Base-by-base conservation (phyloP, 1,140 invertebrate genomes). In the Macrobrachium nipponense region DNA sequence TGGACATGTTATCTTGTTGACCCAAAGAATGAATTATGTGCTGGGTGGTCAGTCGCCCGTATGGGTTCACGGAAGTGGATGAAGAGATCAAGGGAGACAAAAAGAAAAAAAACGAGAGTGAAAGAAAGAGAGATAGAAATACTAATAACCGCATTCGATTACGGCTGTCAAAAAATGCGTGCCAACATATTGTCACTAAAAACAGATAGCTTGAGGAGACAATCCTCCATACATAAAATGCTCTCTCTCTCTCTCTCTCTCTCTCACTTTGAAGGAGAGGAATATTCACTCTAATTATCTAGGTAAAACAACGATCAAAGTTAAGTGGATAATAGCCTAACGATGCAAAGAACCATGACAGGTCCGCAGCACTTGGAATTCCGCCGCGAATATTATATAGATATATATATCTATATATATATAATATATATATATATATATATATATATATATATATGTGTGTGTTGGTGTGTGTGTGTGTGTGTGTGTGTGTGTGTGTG, bases 91-190 rank as follows among this genome's bases (percentile, higher is more conserved):
- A 14, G 66, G 11, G 10, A 70, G 66, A 70, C 20, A 73, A 51
- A 73, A 17, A 73, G 70, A 73, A 44, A 73, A 44, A 73, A 44
- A 77, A n/a, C n/a, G 75, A 77, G 14, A 77, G 75, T 12, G 51
- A 77, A 51, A 77, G 75, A 77, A 51, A 60, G 68, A 72, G 3
- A 72, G 12, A 15, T 27, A 14, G 27, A 36, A 36, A 3, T 27
- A 20, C 68, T 72, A 27, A 5, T 18, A 18, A 64, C 15, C 5
- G 15, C 27, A 36, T 36, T 36, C 27, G 27, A 36, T 36, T 36
- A 36, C 1, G 4, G 27, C 27, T 36, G 27, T 36, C 27, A 36
- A 36, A 36, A 36, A 36, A 36, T 36, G 27, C 27, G 4, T 36
- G 4, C 27, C 27, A 36, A 36, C 27, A 36, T 36, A 36, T 36